Evolutionary conservation across 2,888 invertebrate species (phyloP), one percentile per base, ranked within the genome.

Genomic region (Drosophila melanosoma): DNA sequence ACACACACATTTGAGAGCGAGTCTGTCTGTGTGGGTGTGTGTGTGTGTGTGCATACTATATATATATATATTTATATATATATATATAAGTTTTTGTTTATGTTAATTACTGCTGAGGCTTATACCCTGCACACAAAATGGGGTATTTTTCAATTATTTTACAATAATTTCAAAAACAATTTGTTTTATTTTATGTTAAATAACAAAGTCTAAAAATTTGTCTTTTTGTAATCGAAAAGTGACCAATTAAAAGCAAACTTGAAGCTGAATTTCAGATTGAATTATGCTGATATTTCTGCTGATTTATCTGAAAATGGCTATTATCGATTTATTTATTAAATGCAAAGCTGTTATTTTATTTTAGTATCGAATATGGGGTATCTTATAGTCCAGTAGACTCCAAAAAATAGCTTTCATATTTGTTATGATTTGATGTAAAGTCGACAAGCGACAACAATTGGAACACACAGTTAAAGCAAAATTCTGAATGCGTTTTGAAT

Each of bases 401-500:
- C 23, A 6, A 17, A 36, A 17, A 17, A 20, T 2, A 26, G 12
- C 4, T 8, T 6, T 38, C 6, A n/a, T n/a, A 56, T 26, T 38
- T 38, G 36, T 29, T 56, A 10, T 20, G 57, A 57, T 65, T 76
- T 71, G 67, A 54, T 66, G 60, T 58, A 53, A 26, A 59, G 40
- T 56, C 54, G 59, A 38, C 56, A 20, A 29, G 59, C 40, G n/a
- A 33, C 49, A 69, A 45, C 29, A 68, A 57, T 57, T 45, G 45
- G 45, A 58, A 48, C 33, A 49, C 23, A 49, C 23, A 11, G 2
- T 15, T 26, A 35, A 51, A 53, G 20, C 52, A 36, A 58, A 54
- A 65, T 80, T 83, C 70, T 72, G 69, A 74, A 87, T 81, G 73
- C 72, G 70, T 73, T 83, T 72, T 71, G 83, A 72, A 72, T 74